Conservation (phyloP, 2,797 vertebrate genomes). For the Mormyrus hasselquistii region DNA sequence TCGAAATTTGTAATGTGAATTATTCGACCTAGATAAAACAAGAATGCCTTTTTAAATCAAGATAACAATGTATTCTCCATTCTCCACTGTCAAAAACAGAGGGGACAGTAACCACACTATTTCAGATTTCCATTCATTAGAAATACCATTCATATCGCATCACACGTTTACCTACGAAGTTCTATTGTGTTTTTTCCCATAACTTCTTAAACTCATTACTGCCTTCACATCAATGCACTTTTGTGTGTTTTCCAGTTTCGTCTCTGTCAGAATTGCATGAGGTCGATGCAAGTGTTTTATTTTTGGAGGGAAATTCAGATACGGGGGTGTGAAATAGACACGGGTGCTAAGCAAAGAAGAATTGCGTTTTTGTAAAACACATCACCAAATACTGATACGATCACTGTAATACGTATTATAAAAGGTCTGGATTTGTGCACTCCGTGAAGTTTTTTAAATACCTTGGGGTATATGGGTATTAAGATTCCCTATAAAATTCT, state of each 20-base stretch:
- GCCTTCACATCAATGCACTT: conserved; percentile 2
- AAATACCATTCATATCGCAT: conserved; percentile 24
- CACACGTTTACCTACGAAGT: background rate
- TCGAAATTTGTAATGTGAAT: background rate
- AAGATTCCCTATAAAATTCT: conserved; percentile 50
- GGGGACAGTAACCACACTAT: conserved; percentile 23
- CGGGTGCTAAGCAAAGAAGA: conserved; percentile 25
- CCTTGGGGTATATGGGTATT: conserved; percentile 50
- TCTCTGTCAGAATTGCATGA: conserved; percentile 17
- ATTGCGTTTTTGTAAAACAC: conserved; percentile 35
- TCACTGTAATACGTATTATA: conserved; percentile 39
- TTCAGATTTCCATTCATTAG: conserved; percentile 37
- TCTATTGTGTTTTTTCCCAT: background rate
- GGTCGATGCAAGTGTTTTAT: conserved; percentile 1
- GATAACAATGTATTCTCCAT: background rate
- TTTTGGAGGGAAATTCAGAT: background rate
- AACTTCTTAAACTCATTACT: conserved; percentile 35
- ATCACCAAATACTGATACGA: conserved; percentile 43
- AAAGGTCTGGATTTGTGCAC: conserved; percentile 47
- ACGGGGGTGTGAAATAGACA: background rate
- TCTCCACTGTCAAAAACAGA: background rate
- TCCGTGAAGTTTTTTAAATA: conserved; percentile 54
- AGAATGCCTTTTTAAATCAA: background rate
- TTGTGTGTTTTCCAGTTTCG: background rate
- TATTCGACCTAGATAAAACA: background rate